A percentile compares a stretch with the other conserved stretches of the same genome.
Conservation (phyloP, 2,113 vertebrate genomes). For the Sporophila hypoxantha region DNA sequence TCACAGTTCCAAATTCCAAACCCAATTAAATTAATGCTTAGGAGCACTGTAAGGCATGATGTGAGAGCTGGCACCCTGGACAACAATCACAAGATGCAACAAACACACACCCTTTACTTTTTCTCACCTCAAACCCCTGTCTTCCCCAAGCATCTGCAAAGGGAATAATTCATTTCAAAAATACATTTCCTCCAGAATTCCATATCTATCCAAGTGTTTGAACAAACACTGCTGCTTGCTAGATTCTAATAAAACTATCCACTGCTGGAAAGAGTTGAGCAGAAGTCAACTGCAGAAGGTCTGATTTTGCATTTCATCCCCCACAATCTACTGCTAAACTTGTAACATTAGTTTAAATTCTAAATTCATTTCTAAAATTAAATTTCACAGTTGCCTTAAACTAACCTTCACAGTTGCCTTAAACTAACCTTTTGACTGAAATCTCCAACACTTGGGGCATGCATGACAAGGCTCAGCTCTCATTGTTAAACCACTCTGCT, state of each 20-base stretch:
- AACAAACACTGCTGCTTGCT: not conserved
- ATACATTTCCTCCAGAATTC: not conserved
- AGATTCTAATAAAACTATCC: not conserved
- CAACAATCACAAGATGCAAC: not conserved
- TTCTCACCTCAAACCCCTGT: not conserved
- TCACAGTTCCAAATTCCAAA: not conserved
- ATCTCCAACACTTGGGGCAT: not conserved
- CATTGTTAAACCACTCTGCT: not conserved
- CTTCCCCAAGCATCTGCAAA: not conserved
- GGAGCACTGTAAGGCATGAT: fast-evolving
- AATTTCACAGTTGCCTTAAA: not conserved
- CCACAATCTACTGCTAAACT: not conserved
- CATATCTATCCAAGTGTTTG: not conserved
- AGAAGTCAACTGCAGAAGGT: not conserved
- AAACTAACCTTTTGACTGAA: not conserved
- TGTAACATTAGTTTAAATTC: not conserved
- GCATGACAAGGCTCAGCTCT: not conserved
- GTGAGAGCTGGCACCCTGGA: not conserved
- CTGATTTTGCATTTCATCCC: not conserved
- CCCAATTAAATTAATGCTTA: not conserved
- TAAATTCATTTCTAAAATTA: not conserved
- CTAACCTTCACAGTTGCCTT: not conserved
- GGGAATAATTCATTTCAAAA: not conserved
- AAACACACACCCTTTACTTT: not conserved
- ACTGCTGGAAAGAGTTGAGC: not conserved